Evolutionary conservation across 2,113 vertebrate genomes (phyloP), one percentile per base, ranked within the genome.

Genomic region (Prunella himalayana): DNA sequence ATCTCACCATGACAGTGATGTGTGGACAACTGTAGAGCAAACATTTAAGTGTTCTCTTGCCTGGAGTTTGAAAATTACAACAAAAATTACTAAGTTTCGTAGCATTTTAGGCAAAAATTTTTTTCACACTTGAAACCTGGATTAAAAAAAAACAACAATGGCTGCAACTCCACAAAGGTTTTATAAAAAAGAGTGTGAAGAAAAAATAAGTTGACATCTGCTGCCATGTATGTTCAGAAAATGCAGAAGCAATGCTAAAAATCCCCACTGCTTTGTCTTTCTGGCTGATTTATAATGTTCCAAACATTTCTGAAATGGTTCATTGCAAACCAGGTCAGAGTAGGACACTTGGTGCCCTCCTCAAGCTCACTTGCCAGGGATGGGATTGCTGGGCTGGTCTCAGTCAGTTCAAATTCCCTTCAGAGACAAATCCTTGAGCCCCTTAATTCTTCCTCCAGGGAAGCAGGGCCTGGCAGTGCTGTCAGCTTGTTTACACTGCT

Each of bases 401-500:
- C 47, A 73, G 69, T 80, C 86, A 85, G 83, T 82, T 94, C 73
- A 39, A 63, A 88, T 91, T 94, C 88, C 35, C 39, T 94, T 95
- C 88, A 92, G 85, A 94, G 35, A 50, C 80, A 89, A 90, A 86
- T 56, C 60, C 59, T 65, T 88, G 89, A 92, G 82, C 90, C 90
- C 68, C 71, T 93, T 93, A 93, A 92, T 91, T 94, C 90, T 94
- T 96, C 75, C 95, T 95, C 72, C 82, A 75, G 95, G 76, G 92
- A 97, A 88, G 90, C 86, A 66, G 30, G 54, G 85, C 84, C 94
- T 96, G 93, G 94, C 86, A 85, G 93, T 77, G 93, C 84, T 91
- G n/a, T 93, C 95, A 76, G 83, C 84, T 63, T 95, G 93, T 96
- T 96, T 94, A 82, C 94, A 75, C 92, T 96, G 95, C 82, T 69